Conservation (phyloP, 2,113 vertebrate species). For the Odobenus rosmarus region DNA sequence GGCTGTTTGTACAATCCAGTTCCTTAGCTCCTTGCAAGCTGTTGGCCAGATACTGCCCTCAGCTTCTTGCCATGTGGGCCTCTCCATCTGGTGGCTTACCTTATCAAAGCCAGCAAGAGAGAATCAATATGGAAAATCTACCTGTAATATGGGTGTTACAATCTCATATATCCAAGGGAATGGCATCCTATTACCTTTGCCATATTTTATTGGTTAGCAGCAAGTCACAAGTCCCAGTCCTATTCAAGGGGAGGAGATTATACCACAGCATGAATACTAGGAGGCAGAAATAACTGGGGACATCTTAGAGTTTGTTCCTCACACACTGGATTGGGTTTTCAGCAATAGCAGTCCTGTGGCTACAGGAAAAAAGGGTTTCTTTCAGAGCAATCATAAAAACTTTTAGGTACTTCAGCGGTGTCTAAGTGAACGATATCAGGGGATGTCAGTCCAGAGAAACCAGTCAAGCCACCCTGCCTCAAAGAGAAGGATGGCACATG, state of each 20-base stretch:
- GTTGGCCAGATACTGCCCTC: background rate
- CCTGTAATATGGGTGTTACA: background rate
- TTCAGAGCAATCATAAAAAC: background rate
- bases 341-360: background rate
- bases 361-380: background rate
- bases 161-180: background rate
- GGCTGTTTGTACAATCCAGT: background rate
- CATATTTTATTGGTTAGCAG: background rate
- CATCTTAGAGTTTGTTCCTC: background rate
- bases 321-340: background rate
- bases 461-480: background rate
- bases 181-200: background rate
- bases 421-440: background rate
- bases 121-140: background rate
- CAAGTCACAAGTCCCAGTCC: background rate
- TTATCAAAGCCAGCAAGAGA: background rate
- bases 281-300: accelerated
- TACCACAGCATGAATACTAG: background rate
- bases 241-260: background rate
- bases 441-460: background rate
- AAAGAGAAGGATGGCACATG: background rate
- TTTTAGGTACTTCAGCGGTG: background rate
- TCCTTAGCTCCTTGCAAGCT: background rate
- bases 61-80: background rate
- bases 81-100: background rate